Conservation (phyloP, 2,888 invertebrate genomes). For the Melanargia galathea region DNA sequence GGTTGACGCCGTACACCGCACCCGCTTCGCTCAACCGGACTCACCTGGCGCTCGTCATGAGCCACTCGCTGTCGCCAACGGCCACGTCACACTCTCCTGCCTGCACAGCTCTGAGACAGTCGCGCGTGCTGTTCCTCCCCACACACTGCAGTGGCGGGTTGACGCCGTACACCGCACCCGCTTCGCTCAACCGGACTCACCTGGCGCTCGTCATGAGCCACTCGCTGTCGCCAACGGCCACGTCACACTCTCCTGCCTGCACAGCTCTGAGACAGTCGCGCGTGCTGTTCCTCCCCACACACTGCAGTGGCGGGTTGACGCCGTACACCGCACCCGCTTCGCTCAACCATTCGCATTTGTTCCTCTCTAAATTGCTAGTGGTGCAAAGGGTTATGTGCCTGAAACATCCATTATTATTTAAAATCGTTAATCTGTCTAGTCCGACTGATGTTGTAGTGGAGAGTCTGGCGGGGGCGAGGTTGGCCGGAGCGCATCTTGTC, state of each 20-base stretch:
- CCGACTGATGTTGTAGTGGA: too few relatives aligned
- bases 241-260: constrained; percentile 84
- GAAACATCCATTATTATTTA: constrained; percentile 36
- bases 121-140: constrained; percentile 80
- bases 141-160: constrained; percentile 92
- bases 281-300: constrained; percentile 83
- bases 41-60: constrained; percentile 86
- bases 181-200: constrained; percentile 86
- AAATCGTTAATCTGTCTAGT: too few relatives aligned
- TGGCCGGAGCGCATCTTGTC: too few relatives aligned
- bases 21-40: too few relatives aligned
- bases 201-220: constrained; percentile 86
- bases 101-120: too few relatives aligned
- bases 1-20: too few relatives aligned
- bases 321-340: constrained; percentile 82
- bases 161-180: constrained; percentile 77
- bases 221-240: constrained; percentile 87
- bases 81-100: too few relatives aligned
- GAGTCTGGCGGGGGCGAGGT: too few relatives aligned
- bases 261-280: constrained; percentile 87
- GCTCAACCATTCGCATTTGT: constrained; percentile 90
- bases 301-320: constrained; percentile 90
- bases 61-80: constrained; percentile 88
- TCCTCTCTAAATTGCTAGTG: constrained; percentile 85
- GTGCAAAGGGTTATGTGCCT: constrained; percentile 85